Percentiles rank a stretch among this genome's conserved stretches.
Conservation (phyloP, 2,797 vertebrate genomes). For the Moxostoma hubbsi region DNA sequence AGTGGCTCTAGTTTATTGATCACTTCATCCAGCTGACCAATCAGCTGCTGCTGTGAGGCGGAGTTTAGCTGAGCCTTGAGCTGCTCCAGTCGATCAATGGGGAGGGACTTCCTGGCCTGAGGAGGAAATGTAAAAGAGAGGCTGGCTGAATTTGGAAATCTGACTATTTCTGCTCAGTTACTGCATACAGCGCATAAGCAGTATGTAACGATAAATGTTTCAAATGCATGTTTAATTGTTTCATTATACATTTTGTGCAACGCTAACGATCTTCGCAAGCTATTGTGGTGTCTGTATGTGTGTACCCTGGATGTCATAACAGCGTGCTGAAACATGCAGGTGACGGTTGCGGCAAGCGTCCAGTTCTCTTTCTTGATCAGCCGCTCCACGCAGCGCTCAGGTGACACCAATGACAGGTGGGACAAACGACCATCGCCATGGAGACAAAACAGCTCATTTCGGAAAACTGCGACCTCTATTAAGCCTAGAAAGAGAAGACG, state of each 20-base stretch:
- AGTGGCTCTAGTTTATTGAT: constrained; percentile 88
- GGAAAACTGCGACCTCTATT: constrained; percentile 86
- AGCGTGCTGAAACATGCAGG: constrained; percentile 89
- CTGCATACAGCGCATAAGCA: no score
- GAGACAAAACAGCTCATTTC: constrained; percentile 92
- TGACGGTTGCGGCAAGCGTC: constrained; percentile 83
- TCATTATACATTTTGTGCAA: no score
- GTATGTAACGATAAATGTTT: no score
- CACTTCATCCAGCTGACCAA: constrained; percentile 86
- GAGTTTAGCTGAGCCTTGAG: constrained; percentile 87
- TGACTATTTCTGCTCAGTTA: no score
- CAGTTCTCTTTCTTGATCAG: constrained; percentile 88
- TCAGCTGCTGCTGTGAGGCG: constrained; percentile 78
- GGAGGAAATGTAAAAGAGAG: constrained; percentile 16
- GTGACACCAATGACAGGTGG: constrained; percentile 86
- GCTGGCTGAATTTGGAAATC: background rate
- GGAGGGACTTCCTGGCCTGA: constrained; percentile 90
- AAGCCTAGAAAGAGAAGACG: constrained; percentile 78
- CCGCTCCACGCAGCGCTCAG: constrained; percentile 90
- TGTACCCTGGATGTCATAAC: constrained; percentile 83
- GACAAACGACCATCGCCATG: constrained; percentile 86
- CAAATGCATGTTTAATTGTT: no score
- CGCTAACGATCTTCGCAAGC: no score
- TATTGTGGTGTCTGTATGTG: background rate
- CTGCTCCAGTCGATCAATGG: constrained; percentile 90